These are phyloP conservation scores for Ameiurus melas DNA, from an alignment of 2,113 vertebrate species.

Conservation along the genomic window DNA sequence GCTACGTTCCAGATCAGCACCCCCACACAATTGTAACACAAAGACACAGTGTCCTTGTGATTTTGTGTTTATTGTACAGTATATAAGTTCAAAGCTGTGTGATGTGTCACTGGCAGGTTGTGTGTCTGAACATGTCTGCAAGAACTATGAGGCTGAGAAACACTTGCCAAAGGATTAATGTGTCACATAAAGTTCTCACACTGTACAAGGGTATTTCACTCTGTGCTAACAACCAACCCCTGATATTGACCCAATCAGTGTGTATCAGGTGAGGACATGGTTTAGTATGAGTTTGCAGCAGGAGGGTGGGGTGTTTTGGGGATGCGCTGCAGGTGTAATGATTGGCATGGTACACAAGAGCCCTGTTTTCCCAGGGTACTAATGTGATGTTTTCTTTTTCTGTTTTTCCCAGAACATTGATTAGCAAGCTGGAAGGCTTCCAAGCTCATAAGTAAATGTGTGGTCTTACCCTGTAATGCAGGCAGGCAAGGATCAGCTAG, in stretches of 20 bases:
- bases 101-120: conserved; percentile 4
- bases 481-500: not conserved
- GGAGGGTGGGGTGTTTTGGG: not conserved
- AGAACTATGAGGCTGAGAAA: not conserved
- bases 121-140: conserved; percentile 31
- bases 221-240: not conserved
- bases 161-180: not conserved
- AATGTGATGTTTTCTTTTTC: not conserved
- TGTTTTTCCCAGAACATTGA: not conserved
- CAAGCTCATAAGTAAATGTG: not conserved
- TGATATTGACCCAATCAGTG: not conserved
- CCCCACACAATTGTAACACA: not conserved
- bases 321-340: not conserved
- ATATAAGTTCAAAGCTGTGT: conserved; percentile 18
- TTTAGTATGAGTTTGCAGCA: not conserved
- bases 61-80: conserved; percentile 30
- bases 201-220: not conserved
- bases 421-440: not conserved
- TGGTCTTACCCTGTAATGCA: not conserved
- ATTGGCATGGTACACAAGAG: not conserved
- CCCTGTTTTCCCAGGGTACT: not conserved
- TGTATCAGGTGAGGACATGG: not conserved
- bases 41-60: not conserved
- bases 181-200: not conserved
- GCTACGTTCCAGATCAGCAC: not conserved